A percentile compares a stretch with the other conserved stretches of the same genome.
These are phyloP conservation scores for Erythrocebus patas DNA, from an alignment of 2,113 vertebrate species.

Conservation along the genomic window DNA sequence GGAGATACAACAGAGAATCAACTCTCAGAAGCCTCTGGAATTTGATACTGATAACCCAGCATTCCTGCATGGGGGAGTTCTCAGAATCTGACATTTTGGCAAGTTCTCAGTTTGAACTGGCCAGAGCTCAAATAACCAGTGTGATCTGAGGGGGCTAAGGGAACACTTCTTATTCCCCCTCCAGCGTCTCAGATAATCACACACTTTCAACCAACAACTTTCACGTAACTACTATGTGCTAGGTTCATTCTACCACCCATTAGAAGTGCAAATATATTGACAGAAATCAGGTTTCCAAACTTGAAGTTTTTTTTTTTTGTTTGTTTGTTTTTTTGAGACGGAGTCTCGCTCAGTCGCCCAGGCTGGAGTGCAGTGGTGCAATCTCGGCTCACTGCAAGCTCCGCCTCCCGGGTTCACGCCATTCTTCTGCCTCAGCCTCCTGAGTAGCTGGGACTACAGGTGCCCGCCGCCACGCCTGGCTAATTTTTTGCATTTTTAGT, in stretches of 20 bases:
- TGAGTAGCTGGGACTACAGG: too few relatives aligned
- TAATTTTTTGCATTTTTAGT: too few relatives aligned
- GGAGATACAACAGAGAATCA: neutral
- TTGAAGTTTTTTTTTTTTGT: neutral
- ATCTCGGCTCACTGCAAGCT: too few relatives aligned
- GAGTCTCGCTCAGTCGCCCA: too few relatives aligned
- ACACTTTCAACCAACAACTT: neutral
- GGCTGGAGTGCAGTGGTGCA: too few relatives aligned
- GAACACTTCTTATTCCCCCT: neutral
- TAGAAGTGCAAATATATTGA: neutral
- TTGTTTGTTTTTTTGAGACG: too few relatives aligned
- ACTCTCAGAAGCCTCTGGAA: neutral
- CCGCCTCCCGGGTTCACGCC: too few relatives aligned
- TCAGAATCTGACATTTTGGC: neutral
- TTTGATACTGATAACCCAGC: neutral
- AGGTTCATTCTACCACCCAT: neutral
- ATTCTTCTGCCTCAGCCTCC: too few relatives aligned
- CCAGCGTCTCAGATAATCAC: neutral
- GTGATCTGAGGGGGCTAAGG: neutral
- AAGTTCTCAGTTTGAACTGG: neutral
- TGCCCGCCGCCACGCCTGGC: too few relatives aligned
- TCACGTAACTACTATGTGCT: neutral
- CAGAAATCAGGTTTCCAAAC: neutral
- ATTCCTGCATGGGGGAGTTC: neutral
- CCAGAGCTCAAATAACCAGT: neutral